A percentile compares a stretch with the other conserved stretches of the same genome.
Evolutionary conservation across 2,113 vertebrate species (phyloP).

Genomic region (Austrofundulus limnaeus): DNA sequence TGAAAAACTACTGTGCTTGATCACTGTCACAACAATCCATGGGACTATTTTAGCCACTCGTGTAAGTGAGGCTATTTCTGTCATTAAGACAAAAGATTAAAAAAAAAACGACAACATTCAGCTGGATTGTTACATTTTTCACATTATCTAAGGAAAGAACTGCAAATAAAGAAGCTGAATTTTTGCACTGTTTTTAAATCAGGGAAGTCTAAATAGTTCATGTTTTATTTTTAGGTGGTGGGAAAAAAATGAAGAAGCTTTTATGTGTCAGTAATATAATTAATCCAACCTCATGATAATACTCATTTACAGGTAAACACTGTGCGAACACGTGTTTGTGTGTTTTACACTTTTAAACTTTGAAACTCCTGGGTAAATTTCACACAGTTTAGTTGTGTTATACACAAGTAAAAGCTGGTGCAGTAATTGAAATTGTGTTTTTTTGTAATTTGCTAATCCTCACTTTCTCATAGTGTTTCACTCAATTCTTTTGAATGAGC

Average conservation of each 20-base stretch:
- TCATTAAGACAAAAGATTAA: too few relatives aligned
- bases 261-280: too few relatives aligned
- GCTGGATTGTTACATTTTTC: background rate
- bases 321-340: too few relatives aligned
- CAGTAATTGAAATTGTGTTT: background rate
- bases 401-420: background rate
- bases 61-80: background rate
- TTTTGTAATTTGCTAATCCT: background rate
- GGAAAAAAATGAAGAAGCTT: too few relatives aligned
- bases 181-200: too few relatives aligned
- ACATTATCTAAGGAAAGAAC: background rate
- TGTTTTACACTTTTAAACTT: too few relatives aligned
- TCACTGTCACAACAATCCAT: slow-evolving; percentile 8
- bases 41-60: background rate
- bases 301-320: too few relatives aligned
- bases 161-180: background rate
- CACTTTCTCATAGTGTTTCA: background rate
- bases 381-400: background rate
- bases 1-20: slow-evolving; percentile 1
- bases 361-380: too few relatives aligned
- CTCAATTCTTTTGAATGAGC: background rate
- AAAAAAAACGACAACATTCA: background rate
- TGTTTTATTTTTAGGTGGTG: too few relatives aligned
- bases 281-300: too few relatives aligned
- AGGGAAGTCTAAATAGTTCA: too few relatives aligned